Percentiles rank a stretch among this genome's conserved stretches.
These are phyloP conservation scores for Pseudois nayaur DNA, from an alignment of 2,113 vertebrate genomes.

Conservation along the genomic window DNA sequence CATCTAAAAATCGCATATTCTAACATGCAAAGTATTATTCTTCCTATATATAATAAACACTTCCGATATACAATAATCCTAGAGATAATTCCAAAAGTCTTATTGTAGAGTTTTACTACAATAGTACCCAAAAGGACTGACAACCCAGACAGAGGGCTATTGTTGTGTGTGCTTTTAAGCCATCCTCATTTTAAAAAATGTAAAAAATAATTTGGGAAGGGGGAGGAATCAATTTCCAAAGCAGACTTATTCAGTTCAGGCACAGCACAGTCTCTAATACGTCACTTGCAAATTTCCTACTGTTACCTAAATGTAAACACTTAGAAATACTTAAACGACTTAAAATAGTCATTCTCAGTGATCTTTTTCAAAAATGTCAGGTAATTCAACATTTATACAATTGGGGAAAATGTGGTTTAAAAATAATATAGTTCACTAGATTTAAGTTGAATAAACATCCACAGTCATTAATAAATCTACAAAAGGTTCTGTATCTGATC, in stretches of 20 bases:
- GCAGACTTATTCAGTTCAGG: background rate
- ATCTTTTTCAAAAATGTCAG: constrained; percentile 27
- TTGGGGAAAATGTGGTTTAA: background rate
- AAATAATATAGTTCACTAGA: background rate
- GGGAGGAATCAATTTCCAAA: background rate
- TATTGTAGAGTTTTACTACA: background rate
- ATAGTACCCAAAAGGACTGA: background rate
- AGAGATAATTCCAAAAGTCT: background rate
- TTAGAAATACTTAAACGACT: constrained; percentile 33
- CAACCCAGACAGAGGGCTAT: background rate
- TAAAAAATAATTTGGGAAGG: background rate
- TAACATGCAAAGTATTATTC: background rate
- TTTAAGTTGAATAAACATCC: background rate
- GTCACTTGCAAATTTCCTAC: background rate
- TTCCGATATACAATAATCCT: background rate
- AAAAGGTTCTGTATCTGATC: background rate
- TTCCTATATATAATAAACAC: background rate
- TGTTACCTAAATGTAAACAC: constrained; percentile 4
- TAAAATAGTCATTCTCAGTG: background rate
- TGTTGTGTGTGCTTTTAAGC: background rate
- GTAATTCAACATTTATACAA: constrained; percentile 13
- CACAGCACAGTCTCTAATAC: background rate
- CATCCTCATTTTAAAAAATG: background rate
- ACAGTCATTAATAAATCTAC: background rate
- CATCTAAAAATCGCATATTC: background rate